These are phyloP conservation scores for Aurelia sp. DNA, from an alignment of 30 jellyfish, hydroid and myxozoan species.

Conservation along the genomic window DNA sequence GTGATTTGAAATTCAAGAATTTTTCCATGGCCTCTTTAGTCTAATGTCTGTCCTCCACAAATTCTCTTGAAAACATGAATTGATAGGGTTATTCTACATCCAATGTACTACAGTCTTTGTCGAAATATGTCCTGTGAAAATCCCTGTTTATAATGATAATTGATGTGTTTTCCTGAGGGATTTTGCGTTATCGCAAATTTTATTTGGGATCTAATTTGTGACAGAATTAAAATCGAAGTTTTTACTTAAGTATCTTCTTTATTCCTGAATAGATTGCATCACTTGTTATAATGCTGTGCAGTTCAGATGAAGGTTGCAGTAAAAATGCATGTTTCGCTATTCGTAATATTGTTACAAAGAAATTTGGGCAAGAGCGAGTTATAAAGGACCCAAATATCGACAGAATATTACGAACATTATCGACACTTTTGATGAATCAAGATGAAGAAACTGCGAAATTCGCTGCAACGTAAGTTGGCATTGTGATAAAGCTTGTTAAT, in stretches of 20 bases:
- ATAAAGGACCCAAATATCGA: constrained; percentile 79
- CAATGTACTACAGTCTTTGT: too few relatives aligned
- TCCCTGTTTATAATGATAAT: too few relatives aligned
- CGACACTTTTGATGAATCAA: constrained; percentile 72
- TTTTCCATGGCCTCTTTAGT: too few relatives aligned
- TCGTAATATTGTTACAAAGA: constrained; percentile 67
- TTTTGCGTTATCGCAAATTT: too few relatives aligned
- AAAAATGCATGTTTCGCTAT: constrained; percentile 90
- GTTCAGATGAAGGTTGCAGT: constrained; percentile 91
- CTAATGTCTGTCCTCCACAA: too few relatives aligned
- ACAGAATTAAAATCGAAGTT: too few relatives aligned
- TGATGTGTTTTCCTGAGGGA: too few relatives aligned
- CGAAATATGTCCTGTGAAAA: too few relatives aligned
- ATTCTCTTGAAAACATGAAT: too few relatives aligned
- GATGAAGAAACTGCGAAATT: constrained; percentile 89
- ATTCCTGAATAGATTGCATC: constrained; percentile 54
- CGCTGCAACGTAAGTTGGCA: constrained; percentile 83
- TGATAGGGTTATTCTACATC: too few relatives aligned
- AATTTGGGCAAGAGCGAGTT: constrained; percentile 77
- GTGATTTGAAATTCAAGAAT: too few relatives aligned
- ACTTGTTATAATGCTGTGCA: constrained; percentile 79
- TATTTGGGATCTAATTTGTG: too few relatives aligned
- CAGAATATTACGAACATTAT: constrained; percentile 65
- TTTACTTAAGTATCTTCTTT: not conserved
- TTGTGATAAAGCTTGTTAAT: not conserved